A percentile compares a stretch with the other conserved stretches of the same genome.
Conservation (phyloP, 2,888 invertebrate genomes). For the Agrilus mali region DNA sequence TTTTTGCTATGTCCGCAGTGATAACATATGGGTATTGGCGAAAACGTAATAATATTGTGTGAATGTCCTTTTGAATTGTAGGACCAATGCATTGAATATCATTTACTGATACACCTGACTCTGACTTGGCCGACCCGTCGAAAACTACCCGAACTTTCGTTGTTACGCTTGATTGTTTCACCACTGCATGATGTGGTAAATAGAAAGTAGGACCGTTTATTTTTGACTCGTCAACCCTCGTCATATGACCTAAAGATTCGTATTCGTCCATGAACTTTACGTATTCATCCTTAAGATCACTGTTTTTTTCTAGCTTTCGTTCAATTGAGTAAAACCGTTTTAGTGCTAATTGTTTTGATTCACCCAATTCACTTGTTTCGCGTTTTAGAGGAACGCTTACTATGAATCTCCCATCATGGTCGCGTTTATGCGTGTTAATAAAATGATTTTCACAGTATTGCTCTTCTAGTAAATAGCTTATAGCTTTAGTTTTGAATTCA, state of each 20-base stretch:
- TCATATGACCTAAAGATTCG: constrained; percentile 4
- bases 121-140: constrained; percentile 6
- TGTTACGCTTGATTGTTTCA: constrained; percentile 6
- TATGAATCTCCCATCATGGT: no score
- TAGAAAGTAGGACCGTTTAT: constrained; percentile 3
- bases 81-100: constrained; percentile 1
- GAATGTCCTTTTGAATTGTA: constrained; percentile 1
- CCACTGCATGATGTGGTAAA: constrained; percentile 11
- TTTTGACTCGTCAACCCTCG: background rate
- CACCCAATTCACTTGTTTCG: background rate
- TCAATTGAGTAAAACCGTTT: constrained; percentile 2
- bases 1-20: constrained; percentile 18
- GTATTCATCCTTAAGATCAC: constrained; percentile 5
- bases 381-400: no score
- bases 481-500: no score
- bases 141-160: constrained; percentile 11
- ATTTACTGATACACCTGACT: constrained; percentile 2
- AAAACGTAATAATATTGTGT: background rate
- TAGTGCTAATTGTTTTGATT: background rate
- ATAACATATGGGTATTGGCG: constrained; percentile 1
- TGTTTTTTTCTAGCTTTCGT: constrained; percentile 5
- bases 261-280: constrained; percentile 9
- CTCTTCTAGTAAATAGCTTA: no score
- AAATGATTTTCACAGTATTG: no score
- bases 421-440: no score